These are phyloP conservation scores for Laspeyria flexula DNA, from an alignment of 2,888 invertebrate genomes.

Conservation along the genomic window DNA sequence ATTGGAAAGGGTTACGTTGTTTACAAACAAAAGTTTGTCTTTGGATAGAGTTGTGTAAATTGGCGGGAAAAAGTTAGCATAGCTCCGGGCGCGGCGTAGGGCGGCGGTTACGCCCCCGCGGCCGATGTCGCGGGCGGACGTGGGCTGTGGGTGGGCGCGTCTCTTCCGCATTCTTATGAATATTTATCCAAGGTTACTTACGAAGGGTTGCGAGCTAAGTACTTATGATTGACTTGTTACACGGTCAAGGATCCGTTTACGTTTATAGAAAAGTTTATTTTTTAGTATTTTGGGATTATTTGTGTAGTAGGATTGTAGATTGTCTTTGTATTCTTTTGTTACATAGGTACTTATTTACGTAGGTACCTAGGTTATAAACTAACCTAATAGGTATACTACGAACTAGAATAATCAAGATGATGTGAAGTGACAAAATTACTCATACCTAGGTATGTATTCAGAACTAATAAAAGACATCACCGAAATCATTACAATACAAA, in stretches of 20 bases:
- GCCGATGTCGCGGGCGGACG: slow-evolving; percentile 76
- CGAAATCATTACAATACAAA: too few species aligned
- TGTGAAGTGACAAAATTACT: too few species aligned
- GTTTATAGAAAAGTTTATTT: neutral
- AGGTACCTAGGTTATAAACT: too few species aligned
- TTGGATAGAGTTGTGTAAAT: slow-evolving; percentile 13
- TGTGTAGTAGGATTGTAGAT: too few species aligned
- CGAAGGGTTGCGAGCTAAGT: slow-evolving; percentile 16
- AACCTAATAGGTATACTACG: too few species aligned
- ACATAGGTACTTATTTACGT: too few species aligned
- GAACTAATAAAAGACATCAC: too few species aligned
- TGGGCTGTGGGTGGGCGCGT: slow-evolving; percentile 82
- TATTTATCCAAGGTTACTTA: slow-evolving; percentile 46
- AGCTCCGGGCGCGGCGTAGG: slow-evolving; percentile 71
- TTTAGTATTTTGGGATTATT: too few species aligned
- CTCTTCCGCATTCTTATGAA: slow-evolving; percentile 69
- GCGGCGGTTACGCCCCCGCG: slow-evolving; percentile 84
- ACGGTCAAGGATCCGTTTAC: slow-evolving; percentile 1
- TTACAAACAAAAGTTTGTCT: slow-evolving; percentile 3
- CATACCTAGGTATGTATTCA: too few species aligned
- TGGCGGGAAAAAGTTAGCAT: slow-evolving; percentile 68
- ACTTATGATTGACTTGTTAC: neutral
- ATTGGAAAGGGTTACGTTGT: neutral
- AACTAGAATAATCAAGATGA: too few species aligned
- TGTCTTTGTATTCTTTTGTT: too few species aligned